A percentile compares a stretch with the other conserved stretches of the same genome.
Conservation (phyloP, 2,888 invertebrate genomes). For the Trissolcus japonicus region DNA sequence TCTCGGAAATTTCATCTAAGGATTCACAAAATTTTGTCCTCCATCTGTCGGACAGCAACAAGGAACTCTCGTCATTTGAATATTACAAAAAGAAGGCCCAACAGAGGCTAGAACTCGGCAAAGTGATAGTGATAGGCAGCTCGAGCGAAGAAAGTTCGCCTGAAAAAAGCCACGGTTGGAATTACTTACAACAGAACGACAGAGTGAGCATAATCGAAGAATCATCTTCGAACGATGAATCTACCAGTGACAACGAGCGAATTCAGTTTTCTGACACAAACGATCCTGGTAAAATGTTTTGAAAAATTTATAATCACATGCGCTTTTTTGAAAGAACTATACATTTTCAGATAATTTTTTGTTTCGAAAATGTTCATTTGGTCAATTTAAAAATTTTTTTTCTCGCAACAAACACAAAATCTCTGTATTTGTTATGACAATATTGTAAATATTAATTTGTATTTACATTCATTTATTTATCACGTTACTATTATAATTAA, state of each 20-base stretch:
- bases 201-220: slow-evolving; percentile 41
- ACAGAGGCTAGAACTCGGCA: slow-evolving; percentile 22
- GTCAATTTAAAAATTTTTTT: too few species aligned
- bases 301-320: too few species aligned
- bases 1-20: slow-evolving; percentile 17
- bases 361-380: too few species aligned
- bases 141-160: slow-evolving; percentile 62
- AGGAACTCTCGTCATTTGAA: slow-evolving; percentile 6
- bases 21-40: slow-evolving; percentile 24
- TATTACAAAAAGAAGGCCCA: slow-evolving; percentile 12
- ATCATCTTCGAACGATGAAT: slow-evolving; percentile 55
- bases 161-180: slow-evolving; percentile 25
- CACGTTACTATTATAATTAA: too few species aligned
- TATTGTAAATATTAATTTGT: too few species aligned
- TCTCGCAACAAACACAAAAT: too few species aligned
- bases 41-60: slow-evolving; percentile 15
- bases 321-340: neutral
- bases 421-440: too few species aligned
- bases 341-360: too few species aligned
- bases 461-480: too few species aligned
- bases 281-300: neutral
- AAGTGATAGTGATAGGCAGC: slow-evolving; percentile 70
- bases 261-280: slow-evolving; percentile 20
- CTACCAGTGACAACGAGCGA: slow-evolving; percentile 39
- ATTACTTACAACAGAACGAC: slow-evolving; percentile 23